phyloP scores from a whole-genome alignment of 2,113 vertebrate species.

The Brachypteracias leptosomus region DNA sequence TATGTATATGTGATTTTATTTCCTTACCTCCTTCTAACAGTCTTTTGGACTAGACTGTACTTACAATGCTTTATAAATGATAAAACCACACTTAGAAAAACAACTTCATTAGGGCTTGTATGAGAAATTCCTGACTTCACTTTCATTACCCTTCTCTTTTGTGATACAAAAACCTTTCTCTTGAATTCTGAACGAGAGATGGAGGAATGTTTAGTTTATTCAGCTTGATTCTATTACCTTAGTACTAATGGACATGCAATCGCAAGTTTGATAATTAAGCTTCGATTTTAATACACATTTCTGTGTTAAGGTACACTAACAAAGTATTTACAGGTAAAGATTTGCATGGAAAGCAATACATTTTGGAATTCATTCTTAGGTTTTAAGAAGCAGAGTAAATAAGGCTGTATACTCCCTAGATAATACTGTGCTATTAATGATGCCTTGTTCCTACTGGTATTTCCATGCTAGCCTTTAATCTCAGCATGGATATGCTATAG shows the following conservation, averaged over 20 bases:
- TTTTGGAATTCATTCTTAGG: not conserved
- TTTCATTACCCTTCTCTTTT: not conserved
- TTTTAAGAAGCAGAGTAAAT: not conserved
- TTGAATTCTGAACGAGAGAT: not conserved
- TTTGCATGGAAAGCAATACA: not conserved
- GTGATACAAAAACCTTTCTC: not conserved
- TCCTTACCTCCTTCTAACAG: too few species aligned
- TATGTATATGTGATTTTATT: constrained; percentile 14
- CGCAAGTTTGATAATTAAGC: not conserved
- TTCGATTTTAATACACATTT: not conserved
- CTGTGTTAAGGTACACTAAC: not conserved
- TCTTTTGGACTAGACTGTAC: not conserved
- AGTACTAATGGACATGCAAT: not conserved
- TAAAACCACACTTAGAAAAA: not conserved
- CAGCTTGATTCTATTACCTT: not conserved
- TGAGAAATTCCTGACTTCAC: not conserved
- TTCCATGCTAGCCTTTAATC: not conserved
- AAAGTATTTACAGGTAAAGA: not conserved
- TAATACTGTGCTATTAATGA: not conserved
- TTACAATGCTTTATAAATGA: not conserved
- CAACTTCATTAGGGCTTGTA: not conserved
- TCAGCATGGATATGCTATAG: not conserved
- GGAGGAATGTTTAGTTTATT: not conserved
- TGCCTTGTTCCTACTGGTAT: not conserved
- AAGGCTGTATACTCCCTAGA: not conserved